Conservation (phyloP, 2,113 vertebrate genomes). For the Neoarius graeffei region DNA sequence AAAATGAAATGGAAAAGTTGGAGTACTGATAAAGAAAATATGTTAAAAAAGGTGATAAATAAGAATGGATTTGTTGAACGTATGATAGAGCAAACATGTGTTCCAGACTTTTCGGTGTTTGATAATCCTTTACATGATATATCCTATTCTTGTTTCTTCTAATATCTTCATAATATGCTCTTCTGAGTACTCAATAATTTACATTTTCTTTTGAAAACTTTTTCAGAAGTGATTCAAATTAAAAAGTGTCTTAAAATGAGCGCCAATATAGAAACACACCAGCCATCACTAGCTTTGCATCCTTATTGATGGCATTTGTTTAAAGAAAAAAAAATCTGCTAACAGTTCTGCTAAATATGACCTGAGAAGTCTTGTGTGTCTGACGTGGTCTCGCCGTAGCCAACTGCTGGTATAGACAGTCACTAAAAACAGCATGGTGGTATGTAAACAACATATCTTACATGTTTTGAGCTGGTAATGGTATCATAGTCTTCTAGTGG, state of each 20-base stretch:
- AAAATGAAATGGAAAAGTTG: neutral
- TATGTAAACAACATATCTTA: neutral
- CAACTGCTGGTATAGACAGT: neutral
- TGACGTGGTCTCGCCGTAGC: neutral
- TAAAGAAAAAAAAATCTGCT: neutral
- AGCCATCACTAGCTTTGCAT: neutral
- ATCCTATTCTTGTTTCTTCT: neutral
- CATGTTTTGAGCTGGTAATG: neutral
- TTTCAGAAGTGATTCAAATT: neutral
- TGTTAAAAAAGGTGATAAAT: neutral
- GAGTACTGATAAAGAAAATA: neutral
- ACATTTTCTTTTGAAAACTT: neutral
- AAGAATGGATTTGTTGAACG: neutral
- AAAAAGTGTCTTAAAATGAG: neutral
- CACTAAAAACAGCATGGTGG: constrained; percentile 2
- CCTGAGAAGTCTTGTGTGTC: neutral
- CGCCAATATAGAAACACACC: neutral
- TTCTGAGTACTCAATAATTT: neutral
- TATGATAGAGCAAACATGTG: neutral
- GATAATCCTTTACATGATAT: neutral
- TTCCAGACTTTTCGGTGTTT: neutral
- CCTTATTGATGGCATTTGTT: neutral
- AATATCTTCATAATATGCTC: neutral
- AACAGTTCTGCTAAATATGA: neutral
- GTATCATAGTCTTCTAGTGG: neutral